Percentiles rank a stretch among this genome's conserved stretches.
phyloP scores from a whole-genome alignment of 1,140 invertebrate species.

The Drosophila athabasca region DNA sequence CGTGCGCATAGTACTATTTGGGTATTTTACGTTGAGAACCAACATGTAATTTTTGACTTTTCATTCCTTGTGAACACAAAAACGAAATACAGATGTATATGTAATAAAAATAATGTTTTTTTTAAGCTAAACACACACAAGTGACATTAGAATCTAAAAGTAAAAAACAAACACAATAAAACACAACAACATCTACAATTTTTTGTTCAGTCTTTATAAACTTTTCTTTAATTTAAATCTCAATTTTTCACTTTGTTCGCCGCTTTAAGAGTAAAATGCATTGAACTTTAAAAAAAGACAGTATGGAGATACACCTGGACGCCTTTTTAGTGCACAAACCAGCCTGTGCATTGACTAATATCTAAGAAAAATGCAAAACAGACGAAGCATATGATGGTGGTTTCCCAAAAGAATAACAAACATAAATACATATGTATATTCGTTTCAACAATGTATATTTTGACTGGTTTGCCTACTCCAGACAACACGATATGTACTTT shows the following conservation, averaged over 20 bases:
- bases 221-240: neutral
- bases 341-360: slow-evolving; percentile 16
- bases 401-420: neutral
- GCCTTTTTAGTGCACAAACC: slow-evolving; percentile 36
- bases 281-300: slow-evolving; percentile 12
- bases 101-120: slow-evolving; percentile 39
- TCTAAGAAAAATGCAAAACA: neutral
- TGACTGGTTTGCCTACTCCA: no score
- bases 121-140: slow-evolving; percentile 41
- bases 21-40: no score
- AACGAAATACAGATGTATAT: slow-evolving; percentile 17
- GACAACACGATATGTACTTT: slow-evolving; percentile 31
- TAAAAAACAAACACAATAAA: slow-evolving; percentile 40
- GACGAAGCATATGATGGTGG: no score
- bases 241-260: slow-evolving; percentile 9
- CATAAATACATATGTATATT: slow-evolving; percentile 10
- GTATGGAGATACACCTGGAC: neutral
- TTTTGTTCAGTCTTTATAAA: slow-evolving; percentile 1
- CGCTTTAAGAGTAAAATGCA: neutral
- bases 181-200: slow-evolving; percentile 21
- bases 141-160: slow-evolving; percentile 51
- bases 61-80: slow-evolving; percentile 17
- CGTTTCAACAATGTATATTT: slow-evolving; percentile 16
- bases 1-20: no score
- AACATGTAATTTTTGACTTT: neutral